These are phyloP conservation scores for Thymelicus acteon DNA, from an alignment of 2,888 invertebrate species.

Conservation along the genomic window DNA sequence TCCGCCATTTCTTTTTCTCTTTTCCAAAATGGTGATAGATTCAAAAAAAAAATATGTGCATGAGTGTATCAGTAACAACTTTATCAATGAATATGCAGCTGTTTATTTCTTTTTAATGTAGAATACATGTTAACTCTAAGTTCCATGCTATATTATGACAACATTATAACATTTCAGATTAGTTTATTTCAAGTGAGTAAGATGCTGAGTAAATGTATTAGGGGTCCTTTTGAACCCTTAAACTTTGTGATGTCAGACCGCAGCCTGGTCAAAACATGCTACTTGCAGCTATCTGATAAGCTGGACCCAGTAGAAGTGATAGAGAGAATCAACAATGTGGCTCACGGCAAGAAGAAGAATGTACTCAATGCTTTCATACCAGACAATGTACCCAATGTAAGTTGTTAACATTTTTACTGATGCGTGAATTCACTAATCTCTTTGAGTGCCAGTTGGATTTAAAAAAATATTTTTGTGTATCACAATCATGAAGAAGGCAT, in stretches of 20 bases:
- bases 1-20: too few species aligned
- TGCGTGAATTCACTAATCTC: too few species aligned
- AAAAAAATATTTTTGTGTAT: too few species aligned
- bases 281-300: conserved; percentile 55
- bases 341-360: conserved; percentile 15
- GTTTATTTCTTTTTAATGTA: too few species aligned
- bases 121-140: too few species aligned
- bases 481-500: too few species aligned
- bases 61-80: too few species aligned
- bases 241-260: conserved; percentile 46
- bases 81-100: too few species aligned
- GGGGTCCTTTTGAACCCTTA: conserved; percentile 56
- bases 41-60: too few species aligned
- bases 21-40: too few species aligned
- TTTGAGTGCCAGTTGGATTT: too few species aligned
- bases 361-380: conserved; percentile 53
- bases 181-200: conserved; percentile 42
- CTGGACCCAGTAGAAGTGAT: conserved; percentile 55
- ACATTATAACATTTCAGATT: conserved; percentile 18
- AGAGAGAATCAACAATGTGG: conserved; percentile 44
- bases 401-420: conserved; percentile 41
- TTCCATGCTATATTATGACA: background rate
- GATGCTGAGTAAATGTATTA: conserved; percentile 47
- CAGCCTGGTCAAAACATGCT: conserved; percentile 45
- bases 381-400: conserved; percentile 58